A percentile compares a stretch with the other conserved stretches of the same genome.
phyloP scores from a whole-genome alignment of 2,888 invertebrate species.

The Perizoma flavofasciatum region DNA sequence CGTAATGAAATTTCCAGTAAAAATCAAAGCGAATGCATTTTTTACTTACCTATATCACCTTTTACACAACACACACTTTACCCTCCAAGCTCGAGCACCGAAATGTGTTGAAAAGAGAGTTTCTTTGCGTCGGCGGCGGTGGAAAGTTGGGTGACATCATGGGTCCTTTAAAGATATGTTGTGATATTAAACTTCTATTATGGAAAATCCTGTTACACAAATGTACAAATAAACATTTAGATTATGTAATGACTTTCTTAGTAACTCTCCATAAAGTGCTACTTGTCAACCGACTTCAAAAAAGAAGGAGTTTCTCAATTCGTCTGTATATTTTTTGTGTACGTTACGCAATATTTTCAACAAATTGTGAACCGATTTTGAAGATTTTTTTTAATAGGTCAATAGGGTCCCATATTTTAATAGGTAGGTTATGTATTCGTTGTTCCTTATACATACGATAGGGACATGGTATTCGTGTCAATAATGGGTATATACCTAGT shows the following conservation, averaged over 20 bases:
- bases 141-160: slow-evolving; percentile 57
- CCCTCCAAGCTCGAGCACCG: slow-evolving; percentile 22
- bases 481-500: too few species aligned
- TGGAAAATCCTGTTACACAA: slow-evolving; percentile 44
- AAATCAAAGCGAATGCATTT: too few species aligned
- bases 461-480: too few species aligned
- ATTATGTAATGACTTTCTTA: slow-evolving; percentile 15
- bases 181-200: slow-evolving; percentile 33
- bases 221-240: too few species aligned
- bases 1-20: too few species aligned
- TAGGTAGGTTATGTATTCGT: too few species aligned
- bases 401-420: too few species aligned
- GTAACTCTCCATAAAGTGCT: slow-evolving; percentile 2
- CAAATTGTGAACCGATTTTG: too few species aligned
- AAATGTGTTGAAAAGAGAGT: slow-evolving; percentile 42
- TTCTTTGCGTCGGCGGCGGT: slow-evolving; percentile 38
- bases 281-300: not conserved
- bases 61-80: slow-evolving; percentile 21
- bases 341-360: too few species aligned
- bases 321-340: too few species aligned
- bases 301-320: too few species aligned
- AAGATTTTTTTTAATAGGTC: not conserved
- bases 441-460: too few species aligned
- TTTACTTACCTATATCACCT: not conserved
- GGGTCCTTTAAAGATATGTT: slow-evolving; percentile 40